Evolutionary conservation across 2,888 invertebrate species (phyloP), one percentile per base, ranked within the genome.

Genomic region (Caenorhabditis uteleia): DNA sequence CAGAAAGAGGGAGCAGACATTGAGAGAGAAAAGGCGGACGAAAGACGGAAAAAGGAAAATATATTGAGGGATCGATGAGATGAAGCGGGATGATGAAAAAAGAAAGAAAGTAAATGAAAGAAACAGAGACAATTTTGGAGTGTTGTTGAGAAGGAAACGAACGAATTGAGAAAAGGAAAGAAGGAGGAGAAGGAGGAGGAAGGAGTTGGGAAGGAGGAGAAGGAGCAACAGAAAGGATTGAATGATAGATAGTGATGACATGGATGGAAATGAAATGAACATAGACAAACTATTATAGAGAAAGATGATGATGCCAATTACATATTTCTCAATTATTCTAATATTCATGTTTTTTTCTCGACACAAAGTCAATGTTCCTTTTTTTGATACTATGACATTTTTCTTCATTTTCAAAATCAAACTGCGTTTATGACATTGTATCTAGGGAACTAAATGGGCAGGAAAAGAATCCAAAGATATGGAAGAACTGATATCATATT

Each of bases 61-160:
- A 38, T 20, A 25, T 45, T 44, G 45, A 26, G 45, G 18, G 25
- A 45, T 38, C 25, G 25, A 16, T 38, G n/a, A 27, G 31, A 44
- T 16, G 27, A 36, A 20, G 29, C 10, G 49, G 39, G 14, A 27
- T 33, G 21, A 18, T 23, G 36, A 48, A 27, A 49, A 39, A 34
- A 26, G 29, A 20, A 50, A 36, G 25, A 21, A 27, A 29, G 38
- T 27, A 34, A 34, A 8, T 12, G 5, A 21, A 23, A 23, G 40
- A 40, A 40, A n/a, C n/a, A n/a, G n/a, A 59, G 47, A 48, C 57
- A 57, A 57, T 56, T 49, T 56, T 42, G 44, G n/a, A n/a, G n/a
- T n/a, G 8, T 31, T 31, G 33, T 31, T 26, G n/a, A 26, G 23
- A 38, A 14, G 21, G 20, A 18, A 38, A 38, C 10, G n/a, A 38